A percentile compares a stretch with the other conserved stretches of the same genome.
Evolutionary conservation across 2,797 vertebrate genomes (phyloP).

Genomic region (Takifugu rubripes): DNA sequence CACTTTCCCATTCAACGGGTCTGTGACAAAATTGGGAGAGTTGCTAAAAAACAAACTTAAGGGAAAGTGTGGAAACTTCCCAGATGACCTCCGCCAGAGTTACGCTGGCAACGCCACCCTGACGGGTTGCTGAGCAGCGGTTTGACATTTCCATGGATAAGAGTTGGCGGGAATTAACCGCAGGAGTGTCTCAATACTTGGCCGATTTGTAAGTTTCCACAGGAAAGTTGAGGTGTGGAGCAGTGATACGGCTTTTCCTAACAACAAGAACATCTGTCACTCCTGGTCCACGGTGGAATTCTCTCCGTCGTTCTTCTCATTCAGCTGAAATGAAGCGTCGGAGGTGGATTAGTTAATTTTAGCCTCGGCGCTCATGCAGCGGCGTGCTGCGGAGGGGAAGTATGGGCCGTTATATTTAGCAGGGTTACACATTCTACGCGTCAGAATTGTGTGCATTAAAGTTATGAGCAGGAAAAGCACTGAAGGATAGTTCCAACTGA

Average conservation of each 20-base stretch:
- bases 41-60: not conserved
- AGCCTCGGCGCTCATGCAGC: too few relatives aligned
- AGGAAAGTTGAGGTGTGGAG: not conserved
- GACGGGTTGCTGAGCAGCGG: not conserved
- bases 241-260: slow-evolving; percentile 5
- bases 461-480: too few relatives aligned
- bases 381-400: too few relatives aligned
- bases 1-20: not conserved
- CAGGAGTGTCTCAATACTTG: not conserved
- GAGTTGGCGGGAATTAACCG: not conserved
- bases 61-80: not conserved
- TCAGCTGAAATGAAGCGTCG: too few relatives aligned
- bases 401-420: too few relatives aligned
- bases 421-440: too few relatives aligned
- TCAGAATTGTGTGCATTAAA: too few relatives aligned
- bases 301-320: too few relatives aligned
- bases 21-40: too few relatives aligned
- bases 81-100: not conserved
- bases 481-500: too few relatives aligned
- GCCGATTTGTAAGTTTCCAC: slow-evolving; percentile 4
- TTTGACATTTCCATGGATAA: not conserved
- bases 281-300: too few relatives aligned
- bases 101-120: not conserved
- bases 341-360: too few relatives aligned
- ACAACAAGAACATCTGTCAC: not conserved